These are phyloP conservation scores for Cepaea hortensis DNA, from an alignment of 2,888 invertebrate genomes.

Conservation along the genomic window DNA sequence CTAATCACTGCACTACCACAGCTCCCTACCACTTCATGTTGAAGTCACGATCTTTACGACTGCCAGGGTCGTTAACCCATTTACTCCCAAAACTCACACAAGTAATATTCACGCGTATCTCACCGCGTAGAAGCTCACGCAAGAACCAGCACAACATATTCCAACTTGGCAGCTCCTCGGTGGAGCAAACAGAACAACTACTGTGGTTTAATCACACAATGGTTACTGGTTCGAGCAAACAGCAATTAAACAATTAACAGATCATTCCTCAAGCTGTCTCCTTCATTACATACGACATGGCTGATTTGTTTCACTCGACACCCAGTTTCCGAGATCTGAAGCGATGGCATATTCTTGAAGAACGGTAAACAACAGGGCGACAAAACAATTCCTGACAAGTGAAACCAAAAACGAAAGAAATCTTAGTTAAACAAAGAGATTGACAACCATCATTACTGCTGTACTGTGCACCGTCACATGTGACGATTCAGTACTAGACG, in stretches of 20 bases:
- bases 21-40: too few species aligned
- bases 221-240: conserved; percentile 25
- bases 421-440: conserved; percentile 5
- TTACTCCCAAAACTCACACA: too few species aligned
- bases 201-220: background rate
- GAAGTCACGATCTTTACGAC: too few species aligned
- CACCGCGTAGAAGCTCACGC: too few species aligned
- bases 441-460: background rate
- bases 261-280: conserved; percentile 5
- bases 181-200: too few species aligned
- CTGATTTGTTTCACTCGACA: background rate
- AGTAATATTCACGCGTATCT: too few species aligned
- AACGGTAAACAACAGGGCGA: background rate
- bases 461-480: background rate
- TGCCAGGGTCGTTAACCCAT: too few species aligned
- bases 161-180: too few species aligned
- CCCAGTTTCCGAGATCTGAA: background rate
- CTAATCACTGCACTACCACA: too few species aligned
- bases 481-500: background rate
- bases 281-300: conserved; percentile 23
- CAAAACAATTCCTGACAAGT: conserved; percentile 14
- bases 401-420: background rate
- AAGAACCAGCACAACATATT: too few species aligned
- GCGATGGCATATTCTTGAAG: background rate
- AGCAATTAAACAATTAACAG: conserved; percentile 36